phyloP scores from a whole-genome alignment of 2,888 invertebrate species.

The Rhabditophanes sp. region DNA sequence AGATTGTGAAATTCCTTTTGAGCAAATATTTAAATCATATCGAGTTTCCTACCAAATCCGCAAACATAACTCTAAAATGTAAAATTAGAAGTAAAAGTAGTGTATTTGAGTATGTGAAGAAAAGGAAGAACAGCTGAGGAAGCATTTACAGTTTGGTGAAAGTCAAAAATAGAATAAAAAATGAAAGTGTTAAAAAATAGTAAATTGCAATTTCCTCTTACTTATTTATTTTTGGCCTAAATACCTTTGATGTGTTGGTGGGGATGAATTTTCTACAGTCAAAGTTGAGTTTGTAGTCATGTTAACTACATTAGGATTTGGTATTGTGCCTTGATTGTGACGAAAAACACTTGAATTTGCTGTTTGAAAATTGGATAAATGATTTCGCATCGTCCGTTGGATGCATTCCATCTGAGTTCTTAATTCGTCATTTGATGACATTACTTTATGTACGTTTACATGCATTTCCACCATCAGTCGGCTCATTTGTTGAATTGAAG shows the following conservation, averaged over 20 bases:
- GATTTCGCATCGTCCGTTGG: constrained; percentile 38
- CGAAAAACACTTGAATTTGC: neutral
- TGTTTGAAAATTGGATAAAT: constrained; percentile 17
- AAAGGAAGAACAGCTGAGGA: neutral
- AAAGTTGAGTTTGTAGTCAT: too few species aligned
- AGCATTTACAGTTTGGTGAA: constrained; percentile 1
- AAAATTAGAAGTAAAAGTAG: neutral
- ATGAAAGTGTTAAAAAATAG: neutral
- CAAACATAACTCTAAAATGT: constrained; percentile 3
- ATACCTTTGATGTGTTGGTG: too few species aligned
- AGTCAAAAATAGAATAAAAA: neutral
- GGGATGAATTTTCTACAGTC: too few species aligned
- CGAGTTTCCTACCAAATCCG: constrained; percentile 2
- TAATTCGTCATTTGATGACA: constrained; percentile 40
- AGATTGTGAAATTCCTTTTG: neutral
- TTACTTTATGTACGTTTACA: constrained; percentile 35
- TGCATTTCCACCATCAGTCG: constrained; percentile 41
- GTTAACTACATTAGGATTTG: too few species aligned
- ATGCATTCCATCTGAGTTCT: constrained; percentile 40
- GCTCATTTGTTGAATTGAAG: constrained; percentile 35
- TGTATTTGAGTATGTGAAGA: neutral
- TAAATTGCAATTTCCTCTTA: neutral
- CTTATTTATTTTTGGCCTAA: neutral
- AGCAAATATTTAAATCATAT: neutral
- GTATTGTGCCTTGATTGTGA: too few species aligned